Evolutionary conservation across 2,113 vertebrate species (phyloP).

Genomic region (Psittacus erithacus): DNA sequence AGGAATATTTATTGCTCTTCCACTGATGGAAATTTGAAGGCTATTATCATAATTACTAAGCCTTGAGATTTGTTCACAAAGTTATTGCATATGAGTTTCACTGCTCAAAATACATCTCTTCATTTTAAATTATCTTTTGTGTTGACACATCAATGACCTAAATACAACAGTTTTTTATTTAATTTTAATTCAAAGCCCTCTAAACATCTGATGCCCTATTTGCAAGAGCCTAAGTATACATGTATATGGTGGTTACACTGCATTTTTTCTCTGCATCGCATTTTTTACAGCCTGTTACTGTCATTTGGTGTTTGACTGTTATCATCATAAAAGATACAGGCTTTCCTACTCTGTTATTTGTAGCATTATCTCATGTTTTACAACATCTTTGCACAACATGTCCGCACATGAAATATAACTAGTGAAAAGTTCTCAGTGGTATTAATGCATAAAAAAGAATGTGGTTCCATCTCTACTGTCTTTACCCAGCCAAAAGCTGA

Average conservation of each 20-base stretch:
- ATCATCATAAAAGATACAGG: slow-evolving; percentile 93
- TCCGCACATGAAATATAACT: slow-evolving; percentile 87
- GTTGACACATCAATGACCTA: slow-evolving; percentile 46
- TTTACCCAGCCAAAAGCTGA: slow-evolving; percentile 89
- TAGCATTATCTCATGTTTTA: slow-evolving; percentile 90
- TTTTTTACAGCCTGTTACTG: slow-evolving; percentile 87
- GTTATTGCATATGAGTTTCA: slow-evolving; percentile 42
- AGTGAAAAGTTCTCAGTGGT: slow-evolving; percentile 82
- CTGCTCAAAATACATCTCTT: slow-evolving; percentile 16
- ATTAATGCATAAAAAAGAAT: slow-evolving; percentile 86
- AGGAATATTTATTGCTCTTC: slow-evolving; percentile 51
- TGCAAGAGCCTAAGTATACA: background rate
- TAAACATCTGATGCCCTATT: slow-evolving; percentile 60
- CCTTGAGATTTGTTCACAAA: slow-evolving; percentile 56
- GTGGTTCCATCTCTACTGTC: slow-evolving; percentile 82
- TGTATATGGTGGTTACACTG: slow-evolving; percentile 20
- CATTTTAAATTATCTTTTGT: slow-evolving; percentile 51
- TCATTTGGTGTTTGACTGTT: slow-evolving; percentile 87
- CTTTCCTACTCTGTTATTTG: slow-evolving; percentile 89
- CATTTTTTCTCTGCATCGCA: slow-evolving; percentile 71
- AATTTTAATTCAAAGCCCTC: slow-evolving; percentile 67
- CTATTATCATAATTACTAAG: slow-evolving; percentile 65
- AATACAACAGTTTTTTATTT: slow-evolving; percentile 53
- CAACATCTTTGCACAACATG: slow-evolving; percentile 80
- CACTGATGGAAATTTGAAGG: slow-evolving; percentile 51